These are phyloP conservation scores for Nicator chloris DNA, from an alignment of 2,113 vertebrate species.

Conservation along the genomic window DNA sequence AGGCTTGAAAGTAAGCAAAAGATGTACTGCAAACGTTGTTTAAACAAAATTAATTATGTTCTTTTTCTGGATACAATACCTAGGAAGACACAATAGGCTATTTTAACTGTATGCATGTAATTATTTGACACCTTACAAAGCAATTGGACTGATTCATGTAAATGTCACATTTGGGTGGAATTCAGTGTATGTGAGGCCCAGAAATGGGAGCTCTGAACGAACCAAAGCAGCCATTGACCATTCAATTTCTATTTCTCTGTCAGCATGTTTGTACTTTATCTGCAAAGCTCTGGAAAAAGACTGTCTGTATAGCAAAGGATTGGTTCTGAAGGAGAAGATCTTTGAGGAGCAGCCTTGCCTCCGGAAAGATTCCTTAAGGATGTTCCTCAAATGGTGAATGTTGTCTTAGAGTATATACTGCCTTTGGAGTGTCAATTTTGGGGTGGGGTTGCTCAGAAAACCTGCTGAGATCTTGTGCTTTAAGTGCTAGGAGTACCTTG, in stretches of 20 bases:
- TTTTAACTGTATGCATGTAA: background rate
- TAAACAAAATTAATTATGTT: background rate
- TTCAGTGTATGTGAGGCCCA: background rate
- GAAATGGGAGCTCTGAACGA: background rate
- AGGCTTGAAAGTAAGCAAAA: background rate
- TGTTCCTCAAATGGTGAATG: conserved; percentile 92
- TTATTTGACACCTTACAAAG: background rate
- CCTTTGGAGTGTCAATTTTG: background rate
- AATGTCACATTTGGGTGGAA: background rate
- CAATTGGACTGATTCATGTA: background rate
- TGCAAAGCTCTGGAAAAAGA: conserved; percentile 94
- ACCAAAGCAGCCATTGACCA: background rate
- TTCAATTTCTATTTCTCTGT: background rate
- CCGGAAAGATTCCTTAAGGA: conserved; percentile 87
- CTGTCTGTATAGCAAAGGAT: conserved; percentile 89
- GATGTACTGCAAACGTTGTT: background rate
- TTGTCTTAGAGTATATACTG: background rate
- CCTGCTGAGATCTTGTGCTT: background rate
- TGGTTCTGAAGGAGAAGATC: conserved; percentile 95
- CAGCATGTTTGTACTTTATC: conserved; percentile 94
- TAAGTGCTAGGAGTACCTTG: background rate
- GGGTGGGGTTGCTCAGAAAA: background rate
- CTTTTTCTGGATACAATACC: background rate
- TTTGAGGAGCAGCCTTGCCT: conserved; percentile 94
- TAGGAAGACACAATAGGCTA: background rate